A percentile compares a stretch with the other conserved stretches of the same genome.
Evolutionary conservation across 2,113 vertebrate genomes (phyloP).

Genomic region (Atractosteus spatula): DNA sequence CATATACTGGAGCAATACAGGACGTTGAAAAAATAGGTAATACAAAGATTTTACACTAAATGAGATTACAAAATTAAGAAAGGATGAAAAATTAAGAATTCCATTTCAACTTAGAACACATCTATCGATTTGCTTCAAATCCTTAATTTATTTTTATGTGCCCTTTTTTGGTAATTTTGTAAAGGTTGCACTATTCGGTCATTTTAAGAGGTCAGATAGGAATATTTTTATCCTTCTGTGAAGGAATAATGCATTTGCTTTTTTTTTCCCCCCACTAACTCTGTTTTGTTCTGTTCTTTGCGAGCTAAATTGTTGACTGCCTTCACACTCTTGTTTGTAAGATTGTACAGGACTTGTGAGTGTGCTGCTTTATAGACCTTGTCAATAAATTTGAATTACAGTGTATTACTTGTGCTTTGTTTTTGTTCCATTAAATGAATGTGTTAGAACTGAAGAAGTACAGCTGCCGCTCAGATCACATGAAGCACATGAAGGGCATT

Average conservation of each 20-base stretch:
- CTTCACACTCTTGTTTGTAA: constrained; percentile 39
- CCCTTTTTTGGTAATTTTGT: constrained; percentile 38
- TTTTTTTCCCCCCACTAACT: constrained; percentile 3
- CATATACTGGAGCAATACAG: too few species aligned
- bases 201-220: constrained; percentile 18
- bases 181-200: constrained; percentile 17
- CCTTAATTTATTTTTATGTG: not conserved
- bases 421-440: not conserved
- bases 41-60: constrained; percentile 11
- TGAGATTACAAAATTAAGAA: constrained; percentile 21
- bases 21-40: too few species aligned
- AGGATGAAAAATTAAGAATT: constrained; percentile 31
- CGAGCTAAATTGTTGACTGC: constrained; percentile 24
- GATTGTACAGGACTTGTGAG: constrained; percentile 49
- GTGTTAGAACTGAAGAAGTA: too few species aligned
- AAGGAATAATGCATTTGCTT: constrained; percentile 55
- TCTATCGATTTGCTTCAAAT: constrained; percentile 27
- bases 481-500: too few species aligned
- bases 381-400: constrained; percentile 57
- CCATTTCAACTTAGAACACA: constrained; percentile 31
- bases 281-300: constrained; percentile 16
- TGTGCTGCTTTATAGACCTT: constrained; percentile 56
- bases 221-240: constrained; percentile 63
- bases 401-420: constrained; percentile 9
- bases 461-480: too few species aligned